phyloP scores from a whole-genome alignment of 2,113 vertebrate species.

The Sturnus vulgaris region DNA sequence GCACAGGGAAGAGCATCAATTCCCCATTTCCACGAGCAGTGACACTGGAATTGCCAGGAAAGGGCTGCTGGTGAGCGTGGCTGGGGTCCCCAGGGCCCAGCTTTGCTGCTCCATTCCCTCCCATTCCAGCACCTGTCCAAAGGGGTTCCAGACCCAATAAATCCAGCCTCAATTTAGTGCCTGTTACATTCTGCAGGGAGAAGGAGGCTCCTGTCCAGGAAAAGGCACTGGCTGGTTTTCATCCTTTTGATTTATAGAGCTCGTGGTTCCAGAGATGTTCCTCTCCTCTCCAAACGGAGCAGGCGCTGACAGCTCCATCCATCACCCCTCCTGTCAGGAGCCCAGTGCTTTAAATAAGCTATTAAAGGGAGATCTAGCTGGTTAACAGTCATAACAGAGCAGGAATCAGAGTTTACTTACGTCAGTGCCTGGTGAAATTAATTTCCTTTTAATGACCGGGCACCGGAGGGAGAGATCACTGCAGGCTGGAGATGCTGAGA shows the following conservation, averaged over 20 bases:
- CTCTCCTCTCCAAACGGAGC: slow-evolving; percentile 31
- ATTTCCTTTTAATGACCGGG: slow-evolving; percentile 25
- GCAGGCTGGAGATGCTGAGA: neutral
- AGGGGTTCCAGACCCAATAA: neutral
- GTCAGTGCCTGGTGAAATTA: neutral
- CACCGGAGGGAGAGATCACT: neutral
- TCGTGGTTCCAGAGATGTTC: slow-evolving; percentile 21
- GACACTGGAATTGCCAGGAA: neutral
- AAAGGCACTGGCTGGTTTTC: slow-evolving; percentile 7
- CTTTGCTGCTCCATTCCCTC: fast-evolving
- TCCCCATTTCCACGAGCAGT: neutral
- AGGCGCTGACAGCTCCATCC: slow-evolving; percentile 42
- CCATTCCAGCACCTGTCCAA: neutral
- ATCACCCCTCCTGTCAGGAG: slow-evolving; percentile 11
- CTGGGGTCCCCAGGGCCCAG: fast-evolving
- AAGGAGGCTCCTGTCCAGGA: slow-evolving; percentile 7
- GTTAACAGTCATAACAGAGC: slow-evolving; percentile 48
- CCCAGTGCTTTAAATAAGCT: slow-evolving; percentile 46
- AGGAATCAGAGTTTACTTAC: neutral
- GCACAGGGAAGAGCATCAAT: neutral
- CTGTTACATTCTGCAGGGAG: neutral
- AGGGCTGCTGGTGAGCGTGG: fast-evolving
- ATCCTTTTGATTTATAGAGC: slow-evolving; percentile 57
- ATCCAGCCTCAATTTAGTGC: neutral
- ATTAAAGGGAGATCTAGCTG: slow-evolving; percentile 56